These are phyloP conservation scores for Eubasilissa splendida DNA, from an alignment of 2,888 invertebrate species.

Conservation along the genomic window DNA sequence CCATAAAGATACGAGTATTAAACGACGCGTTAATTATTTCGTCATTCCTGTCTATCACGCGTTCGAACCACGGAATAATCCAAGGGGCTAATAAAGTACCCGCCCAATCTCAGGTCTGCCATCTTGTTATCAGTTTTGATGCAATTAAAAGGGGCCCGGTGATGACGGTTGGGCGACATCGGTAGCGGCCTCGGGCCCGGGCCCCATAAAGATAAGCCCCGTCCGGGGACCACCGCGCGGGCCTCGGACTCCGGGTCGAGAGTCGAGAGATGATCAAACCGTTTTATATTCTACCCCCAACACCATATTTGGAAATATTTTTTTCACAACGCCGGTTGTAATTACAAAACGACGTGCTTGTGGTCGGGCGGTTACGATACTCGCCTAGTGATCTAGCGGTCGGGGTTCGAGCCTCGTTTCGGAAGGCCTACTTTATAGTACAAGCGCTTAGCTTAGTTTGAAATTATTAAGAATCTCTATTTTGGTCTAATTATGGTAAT, in stretches of 20 bases:
- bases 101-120: constrained; percentile 19
- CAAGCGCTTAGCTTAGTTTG: too few species aligned
- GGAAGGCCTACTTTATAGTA: too few species aligned
- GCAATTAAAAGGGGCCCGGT: constrained; percentile 39
- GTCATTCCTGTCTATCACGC: constrained; percentile 27
- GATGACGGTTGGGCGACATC: constrained; percentile 47
- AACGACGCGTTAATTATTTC: constrained; percentile 24
- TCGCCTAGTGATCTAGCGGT: too few species aligned
- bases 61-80: constrained; percentile 5
- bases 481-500: too few species aligned
- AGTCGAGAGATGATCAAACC: not conserved
- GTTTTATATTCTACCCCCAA: too few species aligned
- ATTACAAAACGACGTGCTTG: too few species aligned
- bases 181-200: constrained; percentile 31
- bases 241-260: constrained; percentile 24
- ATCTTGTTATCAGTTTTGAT: constrained; percentile 50
- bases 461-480: too few species aligned
- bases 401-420: too few species aligned
- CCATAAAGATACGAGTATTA: constrained; percentile 25
- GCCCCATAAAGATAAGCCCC: constrained; percentile 47
- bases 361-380: too few species aligned
- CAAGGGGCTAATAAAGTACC: constrained; percentile 21
- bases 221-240: constrained; percentile 18
- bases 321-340: too few species aligned
- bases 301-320: too few species aligned